Evolutionary conservation across 2,888 invertebrate genomes (phyloP).

Genomic region (Ochropleura plecta): DNA sequence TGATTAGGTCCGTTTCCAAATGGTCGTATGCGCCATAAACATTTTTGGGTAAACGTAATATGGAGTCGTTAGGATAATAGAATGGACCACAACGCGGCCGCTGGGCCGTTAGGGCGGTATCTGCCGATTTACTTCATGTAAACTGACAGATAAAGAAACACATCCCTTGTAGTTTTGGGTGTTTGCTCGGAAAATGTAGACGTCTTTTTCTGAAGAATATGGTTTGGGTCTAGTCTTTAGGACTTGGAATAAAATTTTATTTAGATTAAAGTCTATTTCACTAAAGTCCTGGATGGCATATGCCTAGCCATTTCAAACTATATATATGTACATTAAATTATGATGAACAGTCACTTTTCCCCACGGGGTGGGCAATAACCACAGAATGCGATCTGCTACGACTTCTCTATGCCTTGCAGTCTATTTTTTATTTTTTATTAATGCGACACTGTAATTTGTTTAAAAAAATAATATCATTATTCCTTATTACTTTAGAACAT

Average conservation of each 20-base stretch:
- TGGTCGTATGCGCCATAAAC: slow-evolving; percentile 83
- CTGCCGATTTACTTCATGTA: slow-evolving; percentile 73
- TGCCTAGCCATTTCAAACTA: no score
- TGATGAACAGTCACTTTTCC: no score
- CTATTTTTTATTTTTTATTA: no score
- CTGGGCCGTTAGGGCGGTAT: slow-evolving; percentile 63
- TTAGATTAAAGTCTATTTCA: background rate
- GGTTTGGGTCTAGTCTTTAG: background rate
- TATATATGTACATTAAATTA: no score
- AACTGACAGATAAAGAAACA: slow-evolving; percentile 72
- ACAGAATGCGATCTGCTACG: no score
- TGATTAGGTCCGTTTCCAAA: slow-evolving; percentile 85
- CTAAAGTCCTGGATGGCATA: background rate
- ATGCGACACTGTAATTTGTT: no score
- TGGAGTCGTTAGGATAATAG: slow-evolving; percentile 88
- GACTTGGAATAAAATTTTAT: background rate
- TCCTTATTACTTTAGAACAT: no score
- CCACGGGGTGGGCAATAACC: no score
- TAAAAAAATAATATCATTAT: no score
- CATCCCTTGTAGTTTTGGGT: slow-evolving; percentile 56
- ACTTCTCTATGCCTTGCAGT: no score
- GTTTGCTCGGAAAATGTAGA: slow-evolving; percentile 14
- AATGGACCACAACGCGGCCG: slow-evolving; percentile 77
- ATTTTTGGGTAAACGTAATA: slow-evolving; percentile 89
- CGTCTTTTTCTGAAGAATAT: slow-evolving; percentile 14